Evolutionary conservation across 1,140 invertebrate genomes (phyloP).

Genomic region (Mamestra configurata): DNA sequence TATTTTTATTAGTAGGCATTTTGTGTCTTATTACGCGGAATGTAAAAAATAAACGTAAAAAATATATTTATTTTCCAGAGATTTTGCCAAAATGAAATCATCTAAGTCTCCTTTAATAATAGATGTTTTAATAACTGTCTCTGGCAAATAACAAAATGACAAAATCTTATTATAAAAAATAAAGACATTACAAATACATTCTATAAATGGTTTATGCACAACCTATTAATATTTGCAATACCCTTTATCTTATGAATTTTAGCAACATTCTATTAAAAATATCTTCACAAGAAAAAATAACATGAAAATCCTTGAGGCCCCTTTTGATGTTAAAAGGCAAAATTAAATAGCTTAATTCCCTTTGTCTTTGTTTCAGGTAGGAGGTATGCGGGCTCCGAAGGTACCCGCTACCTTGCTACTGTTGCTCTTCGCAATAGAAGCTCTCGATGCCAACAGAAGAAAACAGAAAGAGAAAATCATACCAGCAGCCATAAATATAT

Average conservation of each 20-base stretch:
- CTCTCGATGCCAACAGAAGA: conserved; percentile 80
- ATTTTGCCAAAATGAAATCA: conserved; percentile 2
- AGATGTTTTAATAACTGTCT: too few species aligned
- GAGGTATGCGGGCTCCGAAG: conserved; percentile 84
- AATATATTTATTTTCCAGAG: neutral
- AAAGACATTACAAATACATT: too few species aligned
- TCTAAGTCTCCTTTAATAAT: neutral
- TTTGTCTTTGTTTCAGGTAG: conserved; percentile 78
- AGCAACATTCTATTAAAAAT: neutral
- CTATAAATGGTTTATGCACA: too few species aligned
- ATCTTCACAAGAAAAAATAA: neutral
- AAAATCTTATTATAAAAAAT: too few species aligned
- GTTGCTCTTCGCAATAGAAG: conserved; percentile 82
- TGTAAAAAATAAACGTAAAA: neutral
- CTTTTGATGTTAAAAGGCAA: conserved; percentile 23
- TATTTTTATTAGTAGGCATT: conserved; percentile 25
- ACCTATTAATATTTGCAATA: neutral
- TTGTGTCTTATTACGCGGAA: conserved; percentile 16
- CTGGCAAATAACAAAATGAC: too few species aligned
- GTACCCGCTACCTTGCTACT: conserved; percentile 84
- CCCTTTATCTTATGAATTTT: neutral
- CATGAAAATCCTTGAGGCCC: conserved; percentile 2
- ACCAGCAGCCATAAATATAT: conserved; percentile 78
- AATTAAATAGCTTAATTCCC: conserved; percentile 37
- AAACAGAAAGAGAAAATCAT: conserved; percentile 79